These are phyloP conservation scores for Acinonyx jubatus DNA, from an alignment of 2,113 vertebrate species.

Conservation along the genomic window DNA sequence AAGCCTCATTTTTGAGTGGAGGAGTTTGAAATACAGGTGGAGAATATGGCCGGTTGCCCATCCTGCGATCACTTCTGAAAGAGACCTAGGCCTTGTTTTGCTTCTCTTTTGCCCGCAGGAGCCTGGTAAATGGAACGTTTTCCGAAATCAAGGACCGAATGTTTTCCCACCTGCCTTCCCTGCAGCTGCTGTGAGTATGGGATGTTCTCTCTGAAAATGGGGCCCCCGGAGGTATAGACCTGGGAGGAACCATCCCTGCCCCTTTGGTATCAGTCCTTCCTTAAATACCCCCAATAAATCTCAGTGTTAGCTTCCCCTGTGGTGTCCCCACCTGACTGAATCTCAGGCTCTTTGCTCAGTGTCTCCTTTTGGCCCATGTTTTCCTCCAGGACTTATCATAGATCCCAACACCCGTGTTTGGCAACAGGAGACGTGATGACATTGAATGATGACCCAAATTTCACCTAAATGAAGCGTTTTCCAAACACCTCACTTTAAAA, in stretches of 20 bases:
- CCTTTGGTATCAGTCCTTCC: not conserved
- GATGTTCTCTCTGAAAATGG: not conserved
- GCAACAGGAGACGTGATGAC: not conserved
- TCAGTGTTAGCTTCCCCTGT: not conserved
- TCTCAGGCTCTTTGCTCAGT: not conserved
- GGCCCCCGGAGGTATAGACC: not conserved
- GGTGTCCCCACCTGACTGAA: not conserved
- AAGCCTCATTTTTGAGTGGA: not conserved
- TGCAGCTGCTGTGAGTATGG: slow-evolving; percentile 96
- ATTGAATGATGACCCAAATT: not conserved
- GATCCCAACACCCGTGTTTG: not conserved
- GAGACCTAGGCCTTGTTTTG: not conserved
- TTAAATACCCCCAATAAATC: not conserved
- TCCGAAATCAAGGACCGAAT: slow-evolving; percentile 96
- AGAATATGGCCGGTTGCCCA: not conserved
- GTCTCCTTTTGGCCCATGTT: not conserved
- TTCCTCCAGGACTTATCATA: not conserved
- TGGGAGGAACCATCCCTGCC: not conserved
- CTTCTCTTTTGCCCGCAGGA: slow-evolving; percentile 85
- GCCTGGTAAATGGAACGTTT: slow-evolving; percentile 97
- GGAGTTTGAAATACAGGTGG: not conserved
- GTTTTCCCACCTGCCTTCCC: slow-evolving; percentile 95
- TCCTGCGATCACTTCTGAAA: not conserved
- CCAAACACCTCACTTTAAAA: not conserved
- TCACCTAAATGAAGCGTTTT: not conserved